Evolutionary conservation across 2,113 vertebrate genomes (phyloP).

Genomic region (Chlorodrepanis virens): DNA sequence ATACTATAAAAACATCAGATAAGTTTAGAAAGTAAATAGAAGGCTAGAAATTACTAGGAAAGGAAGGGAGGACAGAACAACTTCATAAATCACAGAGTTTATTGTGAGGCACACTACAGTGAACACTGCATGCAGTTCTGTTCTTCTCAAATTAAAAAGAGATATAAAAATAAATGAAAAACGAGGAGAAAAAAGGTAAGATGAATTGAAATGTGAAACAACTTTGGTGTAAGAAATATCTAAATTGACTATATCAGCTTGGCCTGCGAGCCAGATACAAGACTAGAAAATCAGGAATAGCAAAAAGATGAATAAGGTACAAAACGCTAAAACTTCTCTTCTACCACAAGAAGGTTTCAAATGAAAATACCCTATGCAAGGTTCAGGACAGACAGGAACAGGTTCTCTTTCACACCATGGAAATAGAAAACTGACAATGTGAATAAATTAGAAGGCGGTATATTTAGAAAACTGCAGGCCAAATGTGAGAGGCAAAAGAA

Average conservation of each 20-base stretch:
- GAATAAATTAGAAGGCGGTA: not conserved
- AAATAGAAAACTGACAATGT: not conserved
- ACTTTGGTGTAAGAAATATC: not conserved
- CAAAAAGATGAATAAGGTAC: not conserved
- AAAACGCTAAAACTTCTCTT: not conserved
- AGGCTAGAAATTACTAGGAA: not conserved
- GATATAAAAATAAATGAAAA: not conserved
- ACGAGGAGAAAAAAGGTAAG: not conserved
- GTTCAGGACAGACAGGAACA: not conserved
- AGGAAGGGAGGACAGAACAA: not conserved
- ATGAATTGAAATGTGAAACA: not conserved
- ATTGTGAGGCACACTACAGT: not conserved
- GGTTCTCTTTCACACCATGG: not conserved
- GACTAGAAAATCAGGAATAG: not conserved
- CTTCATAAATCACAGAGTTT: conserved; percentile 36
- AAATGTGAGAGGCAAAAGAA: not conserved
- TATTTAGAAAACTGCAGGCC: not conserved
- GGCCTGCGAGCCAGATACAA: not conserved
- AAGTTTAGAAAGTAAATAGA: conserved; percentile 19
- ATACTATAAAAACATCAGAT: conserved; percentile 42
- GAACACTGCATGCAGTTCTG: not conserved
- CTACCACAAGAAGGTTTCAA: not conserved
- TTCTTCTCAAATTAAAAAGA: not conserved
- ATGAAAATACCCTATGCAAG: not conserved
- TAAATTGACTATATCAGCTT: not conserved